Base-by-base conservation (phyloP, 2,888 invertebrate genomes). In the Sialis lutaria region DNA sequence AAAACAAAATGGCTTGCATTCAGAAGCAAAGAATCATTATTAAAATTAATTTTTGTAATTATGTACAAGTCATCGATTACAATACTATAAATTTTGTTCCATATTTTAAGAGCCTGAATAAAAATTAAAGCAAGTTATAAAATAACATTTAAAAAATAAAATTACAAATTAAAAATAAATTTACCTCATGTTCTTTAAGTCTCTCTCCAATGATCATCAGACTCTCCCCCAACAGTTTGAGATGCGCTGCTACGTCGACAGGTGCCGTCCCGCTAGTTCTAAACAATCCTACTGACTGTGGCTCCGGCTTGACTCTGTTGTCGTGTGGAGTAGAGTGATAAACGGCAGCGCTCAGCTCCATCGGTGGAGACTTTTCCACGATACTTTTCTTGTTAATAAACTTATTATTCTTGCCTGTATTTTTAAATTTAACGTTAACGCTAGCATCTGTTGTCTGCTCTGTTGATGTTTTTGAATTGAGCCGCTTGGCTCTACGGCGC, bases 201-300 rank as follows among this genome's bases (percentile, higher is more conserved):
- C 93, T 68, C 63, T 89, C 88, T 0, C 96, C 95, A 54, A 96
- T 92, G 59, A 91, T 90, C 42, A 86, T 85, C 12, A 96, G 72
- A 58, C 91, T 93, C 64, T 95, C 95, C 0, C 95, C 95, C 9
- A 96, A 70, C 48, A 95, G 69, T 46, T 91, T 85, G 7, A 95
- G 71, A 63, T 95, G 92, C 0, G 95, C 92, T 1, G 93, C 93
- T 22, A 90, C 85, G 63, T 95, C 93, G 1, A 88, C 78, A 0
- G 90, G 83, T 47, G 82, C 79, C 41, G 85, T 85, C 6, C 82
- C 83, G 6, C 78, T 73, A 30, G 78, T 75, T 61, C 79, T 78
- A 62, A 74, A 77, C 57, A 70, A 58, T 5, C 52, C 49, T 6
- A 52, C 51, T 1, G 50, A 41, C 9, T 65, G 63, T 50, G 61